Evolutionary conservation across 2,888 invertebrate species (phyloP), one percentile per base, ranked within the genome.

Genomic region (Octonoba sinensis): DNA sequence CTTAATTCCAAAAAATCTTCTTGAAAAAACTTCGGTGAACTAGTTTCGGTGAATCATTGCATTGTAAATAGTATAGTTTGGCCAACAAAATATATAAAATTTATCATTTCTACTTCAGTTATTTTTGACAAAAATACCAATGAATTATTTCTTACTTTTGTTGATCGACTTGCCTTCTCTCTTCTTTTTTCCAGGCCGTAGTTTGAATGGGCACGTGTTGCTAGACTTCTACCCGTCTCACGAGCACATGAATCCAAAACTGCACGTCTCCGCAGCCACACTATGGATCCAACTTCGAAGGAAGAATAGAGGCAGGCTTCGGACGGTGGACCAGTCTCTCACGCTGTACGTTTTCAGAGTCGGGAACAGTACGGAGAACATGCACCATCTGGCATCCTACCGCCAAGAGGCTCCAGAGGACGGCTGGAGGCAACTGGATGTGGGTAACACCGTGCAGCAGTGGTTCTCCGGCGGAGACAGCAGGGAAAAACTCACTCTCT

Each of bases 381-480:
- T 92, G 71, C 90, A 91, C 87, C 88, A 93, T 88, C 88, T 91
- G 85, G 90, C 91, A 57, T 91, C 91, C 12, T 89, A 90, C 82
- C 87, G 89, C 67, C 90, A 93, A 86, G 91, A 93, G 87, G 91
- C 92, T 75, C 90, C 92, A 66, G 90, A 92, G 84, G 91, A 93
- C 85, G 95, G 94, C 66, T 96, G 96, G 96, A 94, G 94, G 89
- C 94, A 94, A 86, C 91, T 96, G 86, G 95, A 96, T 89, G 91
- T 96, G 86, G 95, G 95, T 84, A 90, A 91, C 82, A 93, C 93
- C 66, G 94, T 94, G 81, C 92, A 92, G 85, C 91, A 91, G 85
- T 96, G 95, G 95, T 92, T 87, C 22, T 77, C 82, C 12, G 78
- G 73, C 54, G 84, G 83, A 57, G 85, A 84, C n/a, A 81, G 85